Evolutionary conservation across 2,888 invertebrate genomes (phyloP).

Genomic region (Dendrolimus houi): DNA sequence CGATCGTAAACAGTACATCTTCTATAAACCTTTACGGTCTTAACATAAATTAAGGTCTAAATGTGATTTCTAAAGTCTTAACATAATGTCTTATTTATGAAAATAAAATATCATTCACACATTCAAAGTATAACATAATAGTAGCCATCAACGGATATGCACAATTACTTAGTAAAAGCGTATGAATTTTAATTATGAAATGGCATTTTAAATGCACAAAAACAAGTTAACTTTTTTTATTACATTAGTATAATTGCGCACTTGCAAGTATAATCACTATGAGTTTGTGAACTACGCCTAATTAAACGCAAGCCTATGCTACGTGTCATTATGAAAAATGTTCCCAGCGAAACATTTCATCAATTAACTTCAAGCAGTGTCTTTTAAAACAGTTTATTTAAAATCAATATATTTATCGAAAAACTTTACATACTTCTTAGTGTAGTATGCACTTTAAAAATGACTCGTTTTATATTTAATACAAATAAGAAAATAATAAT

Average conservation of each 20-base stretch:
- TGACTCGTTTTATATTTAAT: too few relatives aligned
- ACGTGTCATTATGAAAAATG: constrained; percentile 1
- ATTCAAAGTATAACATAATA: not conserved
- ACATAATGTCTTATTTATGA: too few relatives aligned
- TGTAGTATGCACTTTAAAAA: too few relatives aligned
- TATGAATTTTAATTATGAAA: not conserved
- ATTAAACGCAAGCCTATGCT: not conserved
- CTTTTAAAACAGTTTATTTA: not conserved
- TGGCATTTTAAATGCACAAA: not conserved
- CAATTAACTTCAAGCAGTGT: not conserved
- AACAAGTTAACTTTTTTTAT: not conserved
- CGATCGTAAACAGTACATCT: too few relatives aligned
- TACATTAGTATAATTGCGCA: not conserved
- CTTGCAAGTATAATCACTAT: constrained; percentile 7
- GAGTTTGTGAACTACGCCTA: constrained; percentile 7
- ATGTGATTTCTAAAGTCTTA: too few relatives aligned
- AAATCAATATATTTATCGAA: not conserved
- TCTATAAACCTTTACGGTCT: too few relatives aligned
- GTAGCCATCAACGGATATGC: not conserved
- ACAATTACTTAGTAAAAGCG: not conserved
- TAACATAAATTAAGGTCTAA: too few relatives aligned
- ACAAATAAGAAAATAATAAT: too few relatives aligned
- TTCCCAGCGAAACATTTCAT: not conserved
- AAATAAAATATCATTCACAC: too few relatives aligned
- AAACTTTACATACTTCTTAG: too few relatives aligned